Evolutionary conservation across 2,797 vertebrate genomes (phyloP), one percentile per base, ranked within the genome.

Genomic region (Leptatherina wallacei): DNA sequence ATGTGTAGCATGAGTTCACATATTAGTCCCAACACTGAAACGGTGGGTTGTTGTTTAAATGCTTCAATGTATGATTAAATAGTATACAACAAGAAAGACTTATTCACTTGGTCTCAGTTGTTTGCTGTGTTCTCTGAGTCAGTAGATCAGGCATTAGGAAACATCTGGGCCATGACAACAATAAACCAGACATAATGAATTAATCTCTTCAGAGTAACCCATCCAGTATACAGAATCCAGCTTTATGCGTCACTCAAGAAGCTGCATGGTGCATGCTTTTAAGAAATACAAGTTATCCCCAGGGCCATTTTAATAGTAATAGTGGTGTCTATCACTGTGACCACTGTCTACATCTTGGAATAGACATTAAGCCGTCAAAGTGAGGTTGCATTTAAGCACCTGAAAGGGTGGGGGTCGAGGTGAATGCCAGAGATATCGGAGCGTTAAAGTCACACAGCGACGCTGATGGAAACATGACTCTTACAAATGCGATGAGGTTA

Each of bases 361-460:
- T 58, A 78, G 72, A 81, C 58, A 47, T 8, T n/a, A 47, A 47
- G 44, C 44, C 44, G n/a, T 47, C 18, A 47, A 47, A 47, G 44
- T 47, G 47, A 4, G 61, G 65, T 61, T 4, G 20, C 4, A 2
- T 81, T 84, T 88, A 80, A 77, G 70, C 81, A 85, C 87, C 85
- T 82, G 82, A 54, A 81, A 55, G 33, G 33, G 33, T 35, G 67
- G 24, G 70, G 65, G 72, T 54, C 0, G 74, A 29, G 30, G 36
- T 42, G 75, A 73, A 61, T 12, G 63, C 27, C 40, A 24, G 56
- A 52, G 73, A 83, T 66, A 73, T 44, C 73, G 51, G 77, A 84
- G 61, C 1, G 10, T 32, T 51, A 1, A 6, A 30, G 73, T 78
- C 65, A 64, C 78, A 33, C 40, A 11, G 63, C 44, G 20, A 73